Conservation (phyloP, 1,140 invertebrate genomes). For the Pseudomyrmex cubaensis region DNA sequence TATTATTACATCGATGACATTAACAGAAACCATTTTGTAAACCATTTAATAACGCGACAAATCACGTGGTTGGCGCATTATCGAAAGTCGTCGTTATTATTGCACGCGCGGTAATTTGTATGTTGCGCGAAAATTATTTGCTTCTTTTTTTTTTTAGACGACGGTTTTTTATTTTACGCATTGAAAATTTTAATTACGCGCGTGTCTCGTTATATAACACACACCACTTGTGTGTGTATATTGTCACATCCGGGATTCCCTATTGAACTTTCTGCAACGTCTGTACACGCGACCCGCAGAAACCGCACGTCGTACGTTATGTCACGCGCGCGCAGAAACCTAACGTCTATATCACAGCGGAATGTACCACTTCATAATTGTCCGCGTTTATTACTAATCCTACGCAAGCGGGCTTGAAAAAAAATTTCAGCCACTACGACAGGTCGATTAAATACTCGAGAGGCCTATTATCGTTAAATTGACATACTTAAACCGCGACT, state of each 20-base stretch:
- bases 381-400: constrained; percentile 17
- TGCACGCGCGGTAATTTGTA: neutral
- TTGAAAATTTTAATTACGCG: constrained; percentile 11
- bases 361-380: constrained; percentile 9
- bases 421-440: neutral
- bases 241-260: constrained; percentile 10
- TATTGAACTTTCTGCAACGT: constrained; percentile 53
- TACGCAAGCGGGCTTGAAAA: neutral
- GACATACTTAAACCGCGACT: neutral
- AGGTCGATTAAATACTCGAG: neutral
- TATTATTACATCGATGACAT: neutral
- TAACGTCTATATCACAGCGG: neutral
- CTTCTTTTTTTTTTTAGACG: neutral
- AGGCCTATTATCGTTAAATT: constrained; percentile 22
- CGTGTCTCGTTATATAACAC: constrained; percentile 33
- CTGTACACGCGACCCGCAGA: neutral
- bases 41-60: too few species aligned
- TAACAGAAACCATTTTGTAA: too few species aligned
- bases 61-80: too few species aligned
- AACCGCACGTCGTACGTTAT: constrained; percentile 12
- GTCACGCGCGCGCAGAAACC: constrained; percentile 2
- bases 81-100: too few species aligned
- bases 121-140: neutral
- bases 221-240: neutral
- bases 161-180: constrained; percentile 10